phyloP scores from a whole-genome alignment of 2,113 vertebrate species.

The Bambusicola thoracicus region DNA sequence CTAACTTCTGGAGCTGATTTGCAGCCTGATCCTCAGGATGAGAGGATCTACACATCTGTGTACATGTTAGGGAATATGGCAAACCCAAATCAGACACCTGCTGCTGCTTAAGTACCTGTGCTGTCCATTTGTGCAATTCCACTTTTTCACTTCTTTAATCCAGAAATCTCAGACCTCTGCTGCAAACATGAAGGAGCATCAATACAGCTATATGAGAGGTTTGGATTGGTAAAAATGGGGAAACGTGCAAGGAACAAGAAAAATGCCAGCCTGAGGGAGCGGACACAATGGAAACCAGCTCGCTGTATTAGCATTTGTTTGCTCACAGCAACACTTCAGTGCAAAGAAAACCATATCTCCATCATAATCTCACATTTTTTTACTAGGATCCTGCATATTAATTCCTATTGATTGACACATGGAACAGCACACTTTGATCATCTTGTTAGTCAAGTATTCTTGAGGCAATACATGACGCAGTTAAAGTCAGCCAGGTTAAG shows the following conservation, averaged over 20 bases:
- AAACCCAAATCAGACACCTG: not conserved
- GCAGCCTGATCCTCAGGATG: not conserved
- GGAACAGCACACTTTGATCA: constrained; percentile 49
- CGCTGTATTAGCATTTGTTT: not conserved
- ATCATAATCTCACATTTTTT: constrained; percentile 18
- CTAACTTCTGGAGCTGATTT: not conserved
- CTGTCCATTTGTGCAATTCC: not conserved
- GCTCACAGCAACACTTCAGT: not conserved
- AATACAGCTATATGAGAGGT: not conserved
- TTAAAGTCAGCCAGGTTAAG: constrained; percentile 53
- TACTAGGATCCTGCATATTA: not conserved
- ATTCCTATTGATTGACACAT: constrained; percentile 45
- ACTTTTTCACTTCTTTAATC: not conserved
- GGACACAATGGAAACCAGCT: not conserved
- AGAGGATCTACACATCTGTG: too few species aligned
- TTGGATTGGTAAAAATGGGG: not conserved
- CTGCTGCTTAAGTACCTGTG: not conserved
- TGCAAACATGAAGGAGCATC: not conserved
- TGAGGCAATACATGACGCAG: constrained; percentile 21
- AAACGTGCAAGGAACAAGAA: not conserved
- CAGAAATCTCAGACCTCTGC: not conserved
- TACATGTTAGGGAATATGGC: not conserved
- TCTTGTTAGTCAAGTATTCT: constrained; percentile 49
- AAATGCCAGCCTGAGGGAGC: not conserved
- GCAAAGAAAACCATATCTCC: not conserved